A percentile compares a stretch with the other conserved stretches of the same genome.
phyloP scores from a whole-genome alignment of 2,888 invertebrate genomes.

The Tetranychus truncatus region DNA sequence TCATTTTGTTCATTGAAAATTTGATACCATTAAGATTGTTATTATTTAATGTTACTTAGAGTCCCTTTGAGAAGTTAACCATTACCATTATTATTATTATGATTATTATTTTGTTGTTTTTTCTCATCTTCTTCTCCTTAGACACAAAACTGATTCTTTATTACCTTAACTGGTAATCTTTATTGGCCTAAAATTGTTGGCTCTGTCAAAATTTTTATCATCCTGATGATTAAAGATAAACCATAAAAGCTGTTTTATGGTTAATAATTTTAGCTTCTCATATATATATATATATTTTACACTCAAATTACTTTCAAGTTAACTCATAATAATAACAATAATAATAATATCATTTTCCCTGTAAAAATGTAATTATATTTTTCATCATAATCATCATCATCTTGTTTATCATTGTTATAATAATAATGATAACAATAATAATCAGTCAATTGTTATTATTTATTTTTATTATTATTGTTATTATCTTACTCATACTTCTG shows the following conservation, averaged over 20 bases:
- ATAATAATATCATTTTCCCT: background rate
- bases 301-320: background rate
- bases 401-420: background rate
- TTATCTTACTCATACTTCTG: background rate
- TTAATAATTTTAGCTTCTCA: background rate
- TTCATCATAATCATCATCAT: background rate
- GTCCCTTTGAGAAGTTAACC: no score
- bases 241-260: background rate
- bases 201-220: background rate
- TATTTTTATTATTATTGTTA: background rate
- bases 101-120: background rate
- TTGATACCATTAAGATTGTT: no score
- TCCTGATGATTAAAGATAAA: background rate
- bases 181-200: background rate
- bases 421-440: background rate
- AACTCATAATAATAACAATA: background rate
- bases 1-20: no score
- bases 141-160: background rate
- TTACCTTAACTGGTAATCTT: background rate
- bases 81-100: background rate
- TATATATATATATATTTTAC: background rate
- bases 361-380: background rate
- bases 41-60: no score
- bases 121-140: background rate
- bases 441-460: constrained; percentile 1